Evolutionary conservation across 1,140 invertebrate genomes (phyloP).

Genomic region (Lucilia sericata): DNA sequence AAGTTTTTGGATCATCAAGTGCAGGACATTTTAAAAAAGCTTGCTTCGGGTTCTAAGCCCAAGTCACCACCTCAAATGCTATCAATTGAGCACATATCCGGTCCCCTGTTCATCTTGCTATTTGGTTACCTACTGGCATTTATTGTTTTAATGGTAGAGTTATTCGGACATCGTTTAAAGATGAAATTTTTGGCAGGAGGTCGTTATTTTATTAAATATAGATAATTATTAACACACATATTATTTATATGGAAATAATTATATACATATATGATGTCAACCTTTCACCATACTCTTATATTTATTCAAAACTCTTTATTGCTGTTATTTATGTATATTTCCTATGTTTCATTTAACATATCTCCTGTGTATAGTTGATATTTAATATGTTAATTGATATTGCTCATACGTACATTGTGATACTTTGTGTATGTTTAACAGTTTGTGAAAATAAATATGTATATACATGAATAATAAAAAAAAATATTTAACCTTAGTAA

Average conservation of each 20-base stretch:
- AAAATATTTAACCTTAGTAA: not conserved
- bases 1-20: slow-evolving; percentile 59
- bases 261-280: too few species aligned
- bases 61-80: slow-evolving; percentile 57
- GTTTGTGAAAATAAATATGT: too few species aligned
- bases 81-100: slow-evolving; percentile 58
- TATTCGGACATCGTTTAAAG: slow-evolving; percentile 7
- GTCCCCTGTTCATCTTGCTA: slow-evolving; percentile 57
- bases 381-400: not conserved
- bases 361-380: too few species aligned
- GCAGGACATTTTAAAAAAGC: slow-evolving; percentile 55
- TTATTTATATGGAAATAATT: too few species aligned
- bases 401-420: not conserved
- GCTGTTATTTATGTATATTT: too few species aligned
- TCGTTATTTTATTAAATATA: not conserved
- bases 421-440: too few species aligned
- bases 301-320: too few species aligned
- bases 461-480: not conserved
- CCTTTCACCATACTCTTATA: too few species aligned
- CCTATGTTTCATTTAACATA: too few species aligned
- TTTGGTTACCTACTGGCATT: slow-evolving; percentile 53
- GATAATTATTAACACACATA: too few species aligned
- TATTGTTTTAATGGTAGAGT: slow-evolving; percentile 42
- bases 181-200: not conserved
- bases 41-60: slow-evolving; percentile 52